These are phyloP conservation scores for Megalonaias nervosa DNA, from an alignment of 1,140 invertebrate species.

Conservation along the genomic window DNA sequence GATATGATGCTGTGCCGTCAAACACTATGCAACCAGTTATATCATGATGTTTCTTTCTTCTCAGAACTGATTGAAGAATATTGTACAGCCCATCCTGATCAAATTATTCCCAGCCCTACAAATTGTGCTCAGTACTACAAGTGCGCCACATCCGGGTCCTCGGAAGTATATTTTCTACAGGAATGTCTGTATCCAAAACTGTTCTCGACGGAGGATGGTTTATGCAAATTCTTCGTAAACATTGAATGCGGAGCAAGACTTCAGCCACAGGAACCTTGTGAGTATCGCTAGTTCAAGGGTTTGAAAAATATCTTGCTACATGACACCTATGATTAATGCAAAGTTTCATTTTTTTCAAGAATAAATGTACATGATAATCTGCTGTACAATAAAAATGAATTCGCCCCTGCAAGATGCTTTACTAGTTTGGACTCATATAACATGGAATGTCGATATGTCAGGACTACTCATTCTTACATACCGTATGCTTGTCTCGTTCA, in stretches of 20 bases:
- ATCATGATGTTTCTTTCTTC: slow-evolving; percentile 3
- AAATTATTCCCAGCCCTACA: slow-evolving; percentile 33
- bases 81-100: slow-evolving; percentile 32
- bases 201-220: slow-evolving; percentile 11
- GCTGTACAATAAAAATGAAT: too few relatives aligned
- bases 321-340: too few relatives aligned
- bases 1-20: too few relatives aligned
- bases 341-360: too few relatives aligned
- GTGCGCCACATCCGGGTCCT: slow-evolving; percentile 10
- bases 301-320: not conserved
- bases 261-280: slow-evolving; percentile 46
- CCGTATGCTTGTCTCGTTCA: too few relatives aligned
- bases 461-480: too few relatives aligned
- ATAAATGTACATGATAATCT: too few relatives aligned
- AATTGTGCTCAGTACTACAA: slow-evolving; percentile 43
- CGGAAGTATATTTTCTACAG: slow-evolving; percentile 11
- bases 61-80: slow-evolving; percentile 41
- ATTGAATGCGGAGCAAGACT: slow-evolving; percentile 31
- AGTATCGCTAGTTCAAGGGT: slow-evolving; percentile 15
- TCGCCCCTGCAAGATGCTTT: too few relatives aligned
- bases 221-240: slow-evolving; percentile 36
- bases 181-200: slow-evolving; percentile 44
- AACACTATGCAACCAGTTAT: too few relatives aligned
- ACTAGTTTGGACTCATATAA: too few relatives aligned
- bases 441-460: too few relatives aligned